These are phyloP conservation scores for Austrolebias charrua DNA, from an alignment of 2,797 vertebrate species.

Conservation along the genomic window DNA sequence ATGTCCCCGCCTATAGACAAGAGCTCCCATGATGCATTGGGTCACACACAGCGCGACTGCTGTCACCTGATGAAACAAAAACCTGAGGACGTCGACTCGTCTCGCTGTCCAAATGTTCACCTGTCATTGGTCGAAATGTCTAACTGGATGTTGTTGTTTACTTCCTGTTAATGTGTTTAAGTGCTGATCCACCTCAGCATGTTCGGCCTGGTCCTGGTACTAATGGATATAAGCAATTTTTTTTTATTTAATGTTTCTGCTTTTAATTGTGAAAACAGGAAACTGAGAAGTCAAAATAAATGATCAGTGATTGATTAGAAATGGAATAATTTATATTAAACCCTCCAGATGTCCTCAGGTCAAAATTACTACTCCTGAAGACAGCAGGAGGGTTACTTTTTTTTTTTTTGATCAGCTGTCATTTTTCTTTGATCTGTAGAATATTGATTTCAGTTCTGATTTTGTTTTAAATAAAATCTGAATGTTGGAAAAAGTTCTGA, in stretches of 20 bases:
- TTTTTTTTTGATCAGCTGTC: no score
- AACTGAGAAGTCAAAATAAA: neutral
- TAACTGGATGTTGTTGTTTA: neutral
- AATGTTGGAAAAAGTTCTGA: neutral
- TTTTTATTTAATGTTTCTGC: constrained; percentile 3
- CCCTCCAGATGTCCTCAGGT: no score
- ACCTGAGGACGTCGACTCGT: no score
- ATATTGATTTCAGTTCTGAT: neutral
- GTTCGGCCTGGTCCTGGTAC: neutral
- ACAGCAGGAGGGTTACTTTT: no score
- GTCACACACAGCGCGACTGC: constrained; percentile 30
- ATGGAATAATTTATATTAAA: no score
- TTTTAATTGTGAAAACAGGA: constrained; percentile 1
- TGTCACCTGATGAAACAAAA: neutral
- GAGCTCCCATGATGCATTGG: constrained; percentile 47
- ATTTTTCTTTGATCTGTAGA: no score
- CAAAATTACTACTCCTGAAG: no score
- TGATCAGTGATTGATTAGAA: neutral
- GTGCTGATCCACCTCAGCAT: neutral
- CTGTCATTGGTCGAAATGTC: no score
- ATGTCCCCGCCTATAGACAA: constrained; percentile 63
- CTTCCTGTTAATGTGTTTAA: neutral
- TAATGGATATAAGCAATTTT: no score
- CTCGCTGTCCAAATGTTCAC: no score
- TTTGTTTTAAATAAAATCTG: neutral